phyloP scores from a whole-genome alignment of 2,113 vertebrate species.

The Solea solea region DNA sequence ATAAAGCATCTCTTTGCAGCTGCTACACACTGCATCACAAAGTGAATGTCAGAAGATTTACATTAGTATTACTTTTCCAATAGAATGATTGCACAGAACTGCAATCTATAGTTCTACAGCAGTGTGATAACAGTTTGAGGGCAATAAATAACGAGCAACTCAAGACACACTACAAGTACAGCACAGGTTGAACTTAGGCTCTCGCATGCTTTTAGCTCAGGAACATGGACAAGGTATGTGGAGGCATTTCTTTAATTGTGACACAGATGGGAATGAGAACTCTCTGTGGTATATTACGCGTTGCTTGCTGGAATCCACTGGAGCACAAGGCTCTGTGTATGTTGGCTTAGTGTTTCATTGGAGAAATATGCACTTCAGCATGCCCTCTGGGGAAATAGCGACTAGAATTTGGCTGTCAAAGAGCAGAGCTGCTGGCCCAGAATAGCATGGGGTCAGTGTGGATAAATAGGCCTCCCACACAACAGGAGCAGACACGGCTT shows the following conservation, averaged over 20 bases:
- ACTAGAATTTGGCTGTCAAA: slow-evolving; percentile 74
- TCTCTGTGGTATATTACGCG: slow-evolving; percentile 35
- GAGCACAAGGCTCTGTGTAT: slow-evolving; percentile 50
- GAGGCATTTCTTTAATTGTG: slow-evolving; percentile 52
- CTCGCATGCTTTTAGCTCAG: slow-evolving; percentile 38
- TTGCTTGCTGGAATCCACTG: slow-evolving; percentile 49
- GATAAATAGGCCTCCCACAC: slow-evolving; percentile 62
- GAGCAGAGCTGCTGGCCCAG: slow-evolving; percentile 50
- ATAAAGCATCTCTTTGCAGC: slow-evolving; percentile 26
- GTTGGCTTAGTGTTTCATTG: slow-evolving; percentile 48
- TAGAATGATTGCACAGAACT: slow-evolving; percentile 33
- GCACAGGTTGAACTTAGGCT: slow-evolving; percentile 28
- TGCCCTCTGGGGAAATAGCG: slow-evolving; percentile 65
- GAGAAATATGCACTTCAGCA: slow-evolving; percentile 59
- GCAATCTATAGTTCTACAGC: slow-evolving; percentile 19
- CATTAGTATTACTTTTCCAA: slow-evolving; percentile 42
- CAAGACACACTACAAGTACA: slow-evolving; percentile 7
- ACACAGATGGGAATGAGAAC: slow-evolving; percentile 57
- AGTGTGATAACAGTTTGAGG: slow-evolving; percentile 12
- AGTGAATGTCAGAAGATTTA: slow-evolving; percentile 26
- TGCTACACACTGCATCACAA: slow-evolving; percentile 19
- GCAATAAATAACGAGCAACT: slow-evolving; percentile 16
- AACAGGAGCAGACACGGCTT: slow-evolving; percentile 51
- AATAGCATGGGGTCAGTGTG: slow-evolving; percentile 64
- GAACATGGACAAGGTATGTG: slow-evolving; percentile 32